Evolutionary conservation across 2,113 vertebrate genomes (phyloP).

Genomic region (Xenopus borealis): DNA sequence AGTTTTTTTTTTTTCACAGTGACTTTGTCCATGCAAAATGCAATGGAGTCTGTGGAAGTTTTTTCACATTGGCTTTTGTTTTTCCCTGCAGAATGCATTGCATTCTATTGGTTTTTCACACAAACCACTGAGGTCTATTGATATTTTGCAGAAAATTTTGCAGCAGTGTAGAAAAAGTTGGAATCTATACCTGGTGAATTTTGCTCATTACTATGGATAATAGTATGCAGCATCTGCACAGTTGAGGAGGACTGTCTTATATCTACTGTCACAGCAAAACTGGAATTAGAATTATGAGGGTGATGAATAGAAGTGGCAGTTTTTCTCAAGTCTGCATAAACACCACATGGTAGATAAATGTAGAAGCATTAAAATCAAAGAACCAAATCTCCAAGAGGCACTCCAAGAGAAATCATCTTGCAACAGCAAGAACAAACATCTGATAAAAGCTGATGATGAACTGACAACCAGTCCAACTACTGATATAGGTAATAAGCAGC

Average conservation of each 20-base stretch:
- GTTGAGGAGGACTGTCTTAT: slow-evolving; percentile 42
- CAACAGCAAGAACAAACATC: slow-evolving; percentile 64
- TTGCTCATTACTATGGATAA: too few species aligned
- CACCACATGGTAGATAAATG: slow-evolving; percentile 59
- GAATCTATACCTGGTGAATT: too few species aligned
- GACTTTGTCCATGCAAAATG: too few species aligned
- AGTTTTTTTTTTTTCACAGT: too few species aligned
- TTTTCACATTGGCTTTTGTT: too few species aligned
- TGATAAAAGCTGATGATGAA: slow-evolving; percentile 67
- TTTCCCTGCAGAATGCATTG: too few species aligned
- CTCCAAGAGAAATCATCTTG: slow-evolving; percentile 67
- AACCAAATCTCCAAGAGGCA: slow-evolving; percentile 65
- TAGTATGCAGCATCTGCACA: slow-evolving; percentile 31
- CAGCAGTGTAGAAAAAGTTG: too few species aligned
- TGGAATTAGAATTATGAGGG: slow-evolving; percentile 70
- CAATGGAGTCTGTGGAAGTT: too few species aligned
- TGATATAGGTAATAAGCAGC: slow-evolving; percentile 57
- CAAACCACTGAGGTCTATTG: too few species aligned
- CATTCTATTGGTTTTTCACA: too few species aligned
- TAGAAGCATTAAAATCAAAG: slow-evolving; percentile 69
- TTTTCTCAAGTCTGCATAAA: slow-evolving; percentile 74
- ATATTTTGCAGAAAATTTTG: too few species aligned
- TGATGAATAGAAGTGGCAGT: slow-evolving; percentile 69
- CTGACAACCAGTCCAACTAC: slow-evolving; percentile 54
- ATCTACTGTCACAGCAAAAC: slow-evolving; percentile 64